Conservation (phyloP, 2,888 invertebrate genomes). For the Drosophila tanythrix region DNA sequence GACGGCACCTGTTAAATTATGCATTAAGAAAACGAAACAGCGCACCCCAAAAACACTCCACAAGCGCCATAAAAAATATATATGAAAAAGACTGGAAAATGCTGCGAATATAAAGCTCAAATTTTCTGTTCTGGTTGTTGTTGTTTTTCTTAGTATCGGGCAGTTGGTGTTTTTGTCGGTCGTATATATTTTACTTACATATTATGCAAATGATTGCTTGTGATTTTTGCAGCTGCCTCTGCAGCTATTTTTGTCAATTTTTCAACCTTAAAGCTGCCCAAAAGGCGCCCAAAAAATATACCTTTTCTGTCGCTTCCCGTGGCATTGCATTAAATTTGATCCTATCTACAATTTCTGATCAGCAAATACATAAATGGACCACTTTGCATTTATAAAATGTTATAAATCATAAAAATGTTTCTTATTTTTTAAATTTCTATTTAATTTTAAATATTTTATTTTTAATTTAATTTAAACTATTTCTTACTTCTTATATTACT, state of each 20-base stretch:
- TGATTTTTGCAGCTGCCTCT: slow-evolving; percentile 54
- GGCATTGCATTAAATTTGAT: slow-evolving; percentile 3
- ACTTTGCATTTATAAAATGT: background rate
- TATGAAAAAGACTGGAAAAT: slow-evolving; percentile 49
- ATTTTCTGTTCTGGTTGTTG: slow-evolving; percentile 20
- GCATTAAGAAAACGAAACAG: slow-evolving; percentile 67
- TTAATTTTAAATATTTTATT: background rate
- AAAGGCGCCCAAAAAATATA: slow-evolving; percentile 6
- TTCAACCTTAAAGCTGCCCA: slow-evolving; percentile 25
- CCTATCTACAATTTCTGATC: background rate
- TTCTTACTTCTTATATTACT: background rate
- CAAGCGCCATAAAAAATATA: slow-evolving; percentile 26
- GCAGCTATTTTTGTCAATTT: slow-evolving; percentile 33
- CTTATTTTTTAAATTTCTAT: background rate
- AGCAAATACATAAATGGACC: background rate
- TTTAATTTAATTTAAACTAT: background rate
- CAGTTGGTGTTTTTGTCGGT: slow-evolving; percentile 33
- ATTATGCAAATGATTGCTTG: slow-evolving; percentile 74
- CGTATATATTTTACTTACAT: slow-evolving; percentile 39
- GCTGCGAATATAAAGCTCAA: slow-evolving; percentile 23
- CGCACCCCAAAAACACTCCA: slow-evolving; percentile 31
- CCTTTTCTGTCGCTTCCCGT: background rate
- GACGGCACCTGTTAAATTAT: slow-evolving; percentile 74
- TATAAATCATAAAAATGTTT: background rate
- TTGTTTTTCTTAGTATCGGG: slow-evolving; percentile 34